A percentile compares a stretch with the other conserved stretches of the same genome.
phyloP scores from a whole-genome alignment of 2,888 invertebrate genomes.

The Panzeria rudis region DNA sequence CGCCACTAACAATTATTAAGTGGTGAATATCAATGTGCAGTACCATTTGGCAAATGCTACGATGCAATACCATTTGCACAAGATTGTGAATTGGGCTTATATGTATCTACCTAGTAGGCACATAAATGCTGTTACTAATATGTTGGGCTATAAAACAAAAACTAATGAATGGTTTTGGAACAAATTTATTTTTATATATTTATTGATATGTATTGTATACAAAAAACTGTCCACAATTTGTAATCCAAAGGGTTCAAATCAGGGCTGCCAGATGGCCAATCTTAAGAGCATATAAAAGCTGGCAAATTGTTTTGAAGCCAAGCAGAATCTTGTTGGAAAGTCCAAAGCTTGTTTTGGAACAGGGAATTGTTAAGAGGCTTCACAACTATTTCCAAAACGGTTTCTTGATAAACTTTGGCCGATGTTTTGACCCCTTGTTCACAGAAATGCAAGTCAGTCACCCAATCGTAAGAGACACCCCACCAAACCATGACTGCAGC shows the following conservation, averaged over 20 bases:
- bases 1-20: no score
- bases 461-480: no score
- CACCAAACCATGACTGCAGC: no score
- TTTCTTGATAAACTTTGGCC: not conserved
- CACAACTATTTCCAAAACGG: conserved; percentile 12
- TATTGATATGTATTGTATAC: conserved; percentile 12
- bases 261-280: not conserved
- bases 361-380: not conserved
- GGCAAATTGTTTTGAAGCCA: no score
- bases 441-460: no score
- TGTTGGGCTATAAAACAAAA: conserved; percentile 11
- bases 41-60: no score
- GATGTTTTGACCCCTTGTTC: conserved; percentile 3
- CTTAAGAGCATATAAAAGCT: no score
- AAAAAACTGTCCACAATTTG: not conserved
- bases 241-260: not conserved
- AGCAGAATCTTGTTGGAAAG: conserved; percentile 5
- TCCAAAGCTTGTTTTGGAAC: not conserved
- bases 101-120: no score
- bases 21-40: no score
- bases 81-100: no score
- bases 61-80: no score
- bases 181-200: conserved; percentile 15
- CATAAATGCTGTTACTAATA: no score
- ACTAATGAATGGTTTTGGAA: conserved; percentile 34